Evolutionary conservation across 2,888 invertebrate species (phyloP).

Genomic region (Epinotia demarniana): DNA sequence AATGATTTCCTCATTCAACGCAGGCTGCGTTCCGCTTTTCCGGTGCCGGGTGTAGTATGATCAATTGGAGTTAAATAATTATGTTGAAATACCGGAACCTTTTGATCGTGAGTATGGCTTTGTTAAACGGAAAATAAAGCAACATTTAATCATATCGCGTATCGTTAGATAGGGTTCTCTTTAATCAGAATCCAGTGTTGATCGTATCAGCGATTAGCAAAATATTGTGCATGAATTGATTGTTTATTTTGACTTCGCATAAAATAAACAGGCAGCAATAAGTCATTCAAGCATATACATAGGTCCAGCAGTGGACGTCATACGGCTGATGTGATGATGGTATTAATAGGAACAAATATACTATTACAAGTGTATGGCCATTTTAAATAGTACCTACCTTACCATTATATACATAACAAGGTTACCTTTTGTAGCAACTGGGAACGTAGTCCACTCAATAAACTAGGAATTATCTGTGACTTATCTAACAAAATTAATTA

Average conservation of each 20-base stretch:
- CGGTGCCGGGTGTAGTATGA: not conserved
- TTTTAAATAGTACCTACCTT: not conserved
- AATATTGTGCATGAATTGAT: not conserved
- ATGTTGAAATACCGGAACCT: not conserved
- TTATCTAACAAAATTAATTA: not conserved
- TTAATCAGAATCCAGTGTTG: conserved; percentile 14
- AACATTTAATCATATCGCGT: conserved; percentile 1
- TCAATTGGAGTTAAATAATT: not conserved
- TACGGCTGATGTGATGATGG: too few species aligned
- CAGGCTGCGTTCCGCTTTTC: not conserved
- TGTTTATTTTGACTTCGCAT: not conserved
- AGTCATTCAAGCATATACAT: not conserved
- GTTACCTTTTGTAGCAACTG: not conserved
- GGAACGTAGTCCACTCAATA: not conserved
- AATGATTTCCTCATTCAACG: not conserved
- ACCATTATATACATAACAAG: not conserved
- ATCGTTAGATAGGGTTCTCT: conserved; percentile 3
- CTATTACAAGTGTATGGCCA: not conserved
- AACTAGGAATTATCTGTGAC: not conserved
- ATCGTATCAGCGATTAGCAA: conserved; percentile 3
- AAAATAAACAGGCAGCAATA: not conserved
- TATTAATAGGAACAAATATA: not conserved
- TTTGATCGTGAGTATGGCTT: not conserved
- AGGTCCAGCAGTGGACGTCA: too few species aligned
- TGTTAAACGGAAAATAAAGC: conserved; percentile 1